These are phyloP conservation scores for Onychorhynchus coronatus DNA, from an alignment of 2,113 vertebrate species.

Conservation along the genomic window DNA sequence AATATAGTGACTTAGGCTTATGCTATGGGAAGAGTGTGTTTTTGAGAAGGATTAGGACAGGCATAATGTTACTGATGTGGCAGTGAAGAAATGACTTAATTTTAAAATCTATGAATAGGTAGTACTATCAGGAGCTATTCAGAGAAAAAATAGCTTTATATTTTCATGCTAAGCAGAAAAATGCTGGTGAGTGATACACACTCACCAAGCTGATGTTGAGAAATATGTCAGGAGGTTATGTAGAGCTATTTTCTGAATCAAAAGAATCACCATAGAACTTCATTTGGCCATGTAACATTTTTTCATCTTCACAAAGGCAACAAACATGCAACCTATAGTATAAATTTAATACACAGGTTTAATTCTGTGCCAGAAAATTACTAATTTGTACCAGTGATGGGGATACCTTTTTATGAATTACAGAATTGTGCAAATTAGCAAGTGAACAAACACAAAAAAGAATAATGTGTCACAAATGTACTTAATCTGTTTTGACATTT, in stretches of 20 bases:
- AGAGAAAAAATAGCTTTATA: neutral
- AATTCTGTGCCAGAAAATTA: neutral
- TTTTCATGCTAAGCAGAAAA: conserved; percentile 14
- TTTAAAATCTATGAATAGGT: neutral
- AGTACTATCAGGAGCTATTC: neutral
- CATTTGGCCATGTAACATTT: neutral
- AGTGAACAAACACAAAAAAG: neutral
- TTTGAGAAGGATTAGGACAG: neutral
- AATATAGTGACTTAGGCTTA: neutral
- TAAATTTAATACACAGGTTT: neutral
- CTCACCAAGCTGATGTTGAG: neutral
- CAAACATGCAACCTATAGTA: neutral
- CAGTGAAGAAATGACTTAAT: neutral
- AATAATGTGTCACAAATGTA: neutral
- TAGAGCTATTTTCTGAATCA: neutral
- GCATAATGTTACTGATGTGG: neutral
- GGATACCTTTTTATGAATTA: neutral
- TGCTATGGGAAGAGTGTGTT: neutral
- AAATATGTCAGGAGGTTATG: neutral
- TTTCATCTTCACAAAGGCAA: neutral
- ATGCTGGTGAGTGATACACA: neutral
- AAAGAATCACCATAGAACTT: neutral
- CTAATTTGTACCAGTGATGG: neutral
- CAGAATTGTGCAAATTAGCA: neutral
- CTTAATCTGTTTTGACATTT: neutral